Evolutionary conservation across 2,113 vertebrate species (phyloP).

Genomic region (Gavialis gangeticus): DNA sequence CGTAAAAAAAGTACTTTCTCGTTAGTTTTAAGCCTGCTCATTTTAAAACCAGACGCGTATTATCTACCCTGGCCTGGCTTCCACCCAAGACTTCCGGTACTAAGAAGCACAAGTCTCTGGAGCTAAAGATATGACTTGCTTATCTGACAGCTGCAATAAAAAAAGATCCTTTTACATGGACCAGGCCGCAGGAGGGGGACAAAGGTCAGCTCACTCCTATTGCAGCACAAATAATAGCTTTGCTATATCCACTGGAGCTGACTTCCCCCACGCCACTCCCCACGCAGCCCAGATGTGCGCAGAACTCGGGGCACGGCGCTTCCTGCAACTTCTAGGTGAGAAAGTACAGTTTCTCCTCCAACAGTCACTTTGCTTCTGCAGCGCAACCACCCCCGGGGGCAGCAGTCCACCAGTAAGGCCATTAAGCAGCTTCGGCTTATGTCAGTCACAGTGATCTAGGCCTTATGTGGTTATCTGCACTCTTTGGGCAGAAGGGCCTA

Average conservation of each 20-base stretch:
- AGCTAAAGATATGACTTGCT: background rate
- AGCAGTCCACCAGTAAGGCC: background rate
- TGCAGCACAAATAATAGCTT: background rate
- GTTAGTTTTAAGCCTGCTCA: too few relatives aligned
- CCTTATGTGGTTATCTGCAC: background rate
- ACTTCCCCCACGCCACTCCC: too few relatives aligned
- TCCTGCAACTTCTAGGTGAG: background rate
- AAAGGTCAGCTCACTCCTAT: background rate
- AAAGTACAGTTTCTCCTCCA: background rate
- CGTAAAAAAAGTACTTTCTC: too few relatives aligned
- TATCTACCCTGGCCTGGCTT: fast-evolving
- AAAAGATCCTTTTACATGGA: background rate
- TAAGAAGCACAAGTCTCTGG: background rate
- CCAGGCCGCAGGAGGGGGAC: background rate
- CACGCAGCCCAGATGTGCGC: too few relatives aligned
- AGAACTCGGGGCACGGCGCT: too few relatives aligned
- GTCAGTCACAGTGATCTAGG: fast-evolving
- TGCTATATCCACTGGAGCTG: too few relatives aligned
- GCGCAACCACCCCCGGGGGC: background rate
- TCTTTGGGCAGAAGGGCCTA: background rate
- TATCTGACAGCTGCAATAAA: background rate
- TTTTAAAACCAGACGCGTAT: background rate
- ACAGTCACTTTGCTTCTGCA: background rate
- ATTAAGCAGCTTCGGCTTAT: too few relatives aligned
- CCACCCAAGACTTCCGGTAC: background rate